Percentiles rank a stretch among this genome's conserved stretches.
Evolutionary conservation across 2,113 vertebrate genomes (phyloP).

Genomic region (Burhinus oedicnemus): DNA sequence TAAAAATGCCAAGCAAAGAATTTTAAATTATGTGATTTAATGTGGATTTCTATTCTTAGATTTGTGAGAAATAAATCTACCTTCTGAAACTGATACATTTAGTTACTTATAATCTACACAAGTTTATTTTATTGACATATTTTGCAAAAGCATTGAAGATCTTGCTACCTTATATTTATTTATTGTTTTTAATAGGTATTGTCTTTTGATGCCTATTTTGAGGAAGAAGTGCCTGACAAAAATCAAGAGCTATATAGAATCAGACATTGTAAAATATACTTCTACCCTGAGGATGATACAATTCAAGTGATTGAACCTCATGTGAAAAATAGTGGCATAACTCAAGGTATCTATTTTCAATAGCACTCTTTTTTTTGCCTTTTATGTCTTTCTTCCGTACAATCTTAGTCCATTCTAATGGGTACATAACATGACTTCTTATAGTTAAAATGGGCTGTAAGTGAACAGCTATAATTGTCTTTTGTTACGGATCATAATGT

Average conservation of each 20-base stretch:
- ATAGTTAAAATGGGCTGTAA: neutral
- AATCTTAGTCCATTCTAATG: neutral
- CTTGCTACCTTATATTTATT: constrained; percentile 58
- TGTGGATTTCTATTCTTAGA: constrained; percentile 9
- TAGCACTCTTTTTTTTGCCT: neutral
- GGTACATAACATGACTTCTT: neutral
- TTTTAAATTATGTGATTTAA: constrained; percentile 17
- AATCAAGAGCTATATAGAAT: constrained; percentile 82
- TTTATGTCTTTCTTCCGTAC: neutral
- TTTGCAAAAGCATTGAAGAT: constrained; percentile 8
- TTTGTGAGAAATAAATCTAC: constrained; percentile 18
- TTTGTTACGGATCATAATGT: neutral
- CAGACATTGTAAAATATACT: constrained; percentile 89
- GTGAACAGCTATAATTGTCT: neutral
- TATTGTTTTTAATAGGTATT: constrained; percentile 79
- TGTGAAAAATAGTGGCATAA: constrained; percentile 86
- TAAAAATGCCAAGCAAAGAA: constrained; percentile 31
- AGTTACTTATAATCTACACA: constrained; percentile 2
- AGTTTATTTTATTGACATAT: constrained; percentile 40
- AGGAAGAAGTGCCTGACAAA: constrained; percentile 81
- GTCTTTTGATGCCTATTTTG: constrained; percentile 88
- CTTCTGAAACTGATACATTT: neutral
- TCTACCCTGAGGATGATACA: constrained; percentile 92
- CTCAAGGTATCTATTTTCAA: constrained; percentile 83
- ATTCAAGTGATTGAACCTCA: constrained; percentile 89